These are phyloP conservation scores for Eledona agricola DNA, from an alignment of 2,888 invertebrate genomes.

Conservation along the genomic window DNA sequence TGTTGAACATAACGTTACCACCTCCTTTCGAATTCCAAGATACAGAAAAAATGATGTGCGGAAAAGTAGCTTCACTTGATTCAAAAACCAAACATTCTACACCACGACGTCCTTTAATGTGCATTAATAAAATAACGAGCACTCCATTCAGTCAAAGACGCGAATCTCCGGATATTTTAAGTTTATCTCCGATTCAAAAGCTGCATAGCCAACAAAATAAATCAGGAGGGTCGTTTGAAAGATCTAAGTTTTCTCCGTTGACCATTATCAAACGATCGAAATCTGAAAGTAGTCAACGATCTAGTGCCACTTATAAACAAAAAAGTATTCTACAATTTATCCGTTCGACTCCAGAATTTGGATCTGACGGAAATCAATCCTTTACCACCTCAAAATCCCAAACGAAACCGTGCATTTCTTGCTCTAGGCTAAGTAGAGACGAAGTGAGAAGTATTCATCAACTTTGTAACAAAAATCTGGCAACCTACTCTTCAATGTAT, in stretches of 20 bases:
- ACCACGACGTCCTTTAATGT: slow-evolving; percentile 13
- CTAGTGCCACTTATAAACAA: slow-evolving; percentile 46
- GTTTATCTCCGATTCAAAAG: slow-evolving; percentile 22
- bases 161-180: slow-evolving; percentile 4
- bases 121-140: slow-evolving; percentile 28
- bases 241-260: slow-evolving; percentile 51
- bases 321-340: slow-evolving; percentile 56
- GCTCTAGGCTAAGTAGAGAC: slow-evolving; percentile 52
- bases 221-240: too few relatives aligned
- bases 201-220: slow-evolving; percentile 22
- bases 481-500: slow-evolving; percentile 51
- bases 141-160: slow-evolving; percentile 34
- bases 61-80: too few relatives aligned
- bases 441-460: slow-evolving; percentile 51
- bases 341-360: slow-evolving; percentile 26
- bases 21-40: slow-evolving; percentile 47
- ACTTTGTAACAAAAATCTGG: slow-evolving; percentile 54
- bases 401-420: slow-evolving; percentile 54
- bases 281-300: slow-evolving; percentile 24
- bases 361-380: not conserved
- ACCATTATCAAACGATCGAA: slow-evolving; percentile 41
- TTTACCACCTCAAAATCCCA: not conserved
- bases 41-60: too few relatives aligned
- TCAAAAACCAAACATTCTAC: not conserved
- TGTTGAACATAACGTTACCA: slow-evolving; percentile 39